phyloP scores from a whole-genome alignment of 1,140 invertebrate genomes.

The Drosophila insularis region DNA sequence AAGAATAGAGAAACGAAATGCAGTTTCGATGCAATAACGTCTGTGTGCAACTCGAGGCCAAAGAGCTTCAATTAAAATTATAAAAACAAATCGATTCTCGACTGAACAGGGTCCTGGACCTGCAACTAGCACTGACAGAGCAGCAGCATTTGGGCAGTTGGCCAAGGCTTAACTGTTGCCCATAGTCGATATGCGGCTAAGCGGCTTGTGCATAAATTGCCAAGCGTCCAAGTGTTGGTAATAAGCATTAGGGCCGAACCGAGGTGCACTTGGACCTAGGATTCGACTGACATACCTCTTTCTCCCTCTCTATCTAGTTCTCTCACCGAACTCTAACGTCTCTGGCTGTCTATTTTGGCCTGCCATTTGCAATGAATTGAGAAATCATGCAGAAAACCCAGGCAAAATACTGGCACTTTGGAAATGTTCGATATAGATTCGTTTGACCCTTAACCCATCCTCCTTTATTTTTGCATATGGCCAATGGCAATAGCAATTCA shows the following conservation, averaged over 20 bases:
- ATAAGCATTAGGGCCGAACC: conserved; percentile 64
- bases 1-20: conserved; percentile 5
- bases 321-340: too few relatives aligned
- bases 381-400: conserved; percentile 67
- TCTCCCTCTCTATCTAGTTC: neutral
- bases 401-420: conserved; percentile 23
- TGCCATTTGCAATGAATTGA: conserved; percentile 57
- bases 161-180: conserved; percentile 22
- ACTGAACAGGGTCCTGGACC: neutral
- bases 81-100: conserved; percentile 69
- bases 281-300: neutral
- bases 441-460: neutral
- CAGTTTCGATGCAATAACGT: neutral
- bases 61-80: conserved; percentile 74
- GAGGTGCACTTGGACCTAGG: conserved; percentile 9
- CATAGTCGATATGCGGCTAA: conserved; percentile 26
- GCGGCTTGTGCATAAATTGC: conserved; percentile 64
- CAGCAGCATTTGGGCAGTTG: conserved; percentile 25
- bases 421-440: conserved; percentile 19
- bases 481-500: conserved; percentile 33
- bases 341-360: conserved; percentile 4
- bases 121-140: neutral
- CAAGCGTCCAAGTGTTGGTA: conserved; percentile 66
- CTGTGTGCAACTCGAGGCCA: conserved; percentile 6
- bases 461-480: neutral